Evolutionary conservation across 2,797 vertebrate genomes (phyloP), one percentile per base, ranked within the genome.

Genomic region (Natrix natrix): DNA sequence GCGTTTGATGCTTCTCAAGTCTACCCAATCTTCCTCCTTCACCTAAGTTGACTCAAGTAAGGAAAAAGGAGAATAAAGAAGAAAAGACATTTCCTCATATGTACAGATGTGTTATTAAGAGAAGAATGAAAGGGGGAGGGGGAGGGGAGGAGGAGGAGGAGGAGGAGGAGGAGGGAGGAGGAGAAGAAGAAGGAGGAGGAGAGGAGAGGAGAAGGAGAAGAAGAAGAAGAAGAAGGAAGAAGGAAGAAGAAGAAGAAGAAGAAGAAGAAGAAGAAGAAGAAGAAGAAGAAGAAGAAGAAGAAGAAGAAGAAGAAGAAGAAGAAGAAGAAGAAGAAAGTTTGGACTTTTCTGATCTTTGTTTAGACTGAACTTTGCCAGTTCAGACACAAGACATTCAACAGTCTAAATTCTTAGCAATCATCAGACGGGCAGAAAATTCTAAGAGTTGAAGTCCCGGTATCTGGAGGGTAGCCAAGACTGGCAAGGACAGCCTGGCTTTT

Each of bases 141-240:
- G 10, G 3, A 28, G 10, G 20, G 22, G 56, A 12, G 5, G 57
- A 59, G 12, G 57, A 57, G 4, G 56, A 57, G 56, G 55, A 2
- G 17, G 57, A 20, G 17, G 57, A 20, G 5, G 57, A 59, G 4
- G 57, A 57, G 1, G 56, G 16, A 12, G 56, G 17, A 14, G 56
- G 17, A 13, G 56, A 57, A 13, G 56, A 57, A 16, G 56, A 57
- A 13, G 16, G 17, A 13, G 16, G 17, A 4, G 16, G 4, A 2
- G 13, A 0, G 2, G 13, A 0, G 12, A 55, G 11, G 11, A 55
- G 2, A 3, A 56, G 55, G 12, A 17, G 3, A 0, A 14, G 16
- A 5, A 17, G 5, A 20, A 14, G 57, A 0, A 17, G 57, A 5
- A 57, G 57, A 0, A n/a, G n/a, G 56, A 1, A 56, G 56, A 17